phyloP scores from a whole-genome alignment of 1,140 invertebrate genomes.

The Camponotus pennsylvanicus region DNA sequence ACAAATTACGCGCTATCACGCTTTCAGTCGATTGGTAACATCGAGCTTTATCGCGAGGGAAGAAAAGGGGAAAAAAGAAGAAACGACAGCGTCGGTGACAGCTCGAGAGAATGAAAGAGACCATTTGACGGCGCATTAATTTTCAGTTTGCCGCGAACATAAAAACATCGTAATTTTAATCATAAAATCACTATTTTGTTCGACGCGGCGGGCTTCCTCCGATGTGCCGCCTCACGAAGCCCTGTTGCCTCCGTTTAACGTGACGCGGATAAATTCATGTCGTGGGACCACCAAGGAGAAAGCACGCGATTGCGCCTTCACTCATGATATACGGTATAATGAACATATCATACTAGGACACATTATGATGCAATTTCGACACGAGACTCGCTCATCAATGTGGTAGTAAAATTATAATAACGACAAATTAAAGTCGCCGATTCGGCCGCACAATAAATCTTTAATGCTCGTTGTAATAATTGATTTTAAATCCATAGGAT shows the following conservation, averaged over 20 bases:
- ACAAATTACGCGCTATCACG: constrained; percentile 70
- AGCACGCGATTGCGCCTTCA: constrained; percentile 28
- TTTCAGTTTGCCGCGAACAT: constrained; percentile 81
- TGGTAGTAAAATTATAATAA: constrained; percentile 74
- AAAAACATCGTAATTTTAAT: constrained; percentile 83
- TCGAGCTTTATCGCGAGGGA: constrained; percentile 13
- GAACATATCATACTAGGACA: constrained; percentile 62
- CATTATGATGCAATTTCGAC: constrained; percentile 72
- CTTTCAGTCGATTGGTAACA: neutral
- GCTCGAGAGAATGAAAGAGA: constrained; percentile 47
- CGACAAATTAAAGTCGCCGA: constrained; percentile 78
- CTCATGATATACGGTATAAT: constrained; percentile 43
- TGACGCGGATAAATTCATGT: constrained; percentile 75
- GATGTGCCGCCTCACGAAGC: neutral
- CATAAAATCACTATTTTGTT: constrained; percentile 75
- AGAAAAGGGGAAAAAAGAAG: too few relatives aligned
- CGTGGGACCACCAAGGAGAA: constrained; percentile 78
- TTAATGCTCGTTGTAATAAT: neutral
- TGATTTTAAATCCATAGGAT: neutral
- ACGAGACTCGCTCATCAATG: constrained; percentile 61
- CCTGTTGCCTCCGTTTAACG: constrained; percentile 54
- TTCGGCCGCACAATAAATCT: neutral
- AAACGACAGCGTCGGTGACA: neutral
- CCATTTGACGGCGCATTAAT: constrained; percentile 79
- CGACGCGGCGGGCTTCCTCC: constrained; percentile 42